Evolutionary conservation across 2,797 vertebrate genomes (phyloP).

Genomic region (Gorsachius magnificus): DNA sequence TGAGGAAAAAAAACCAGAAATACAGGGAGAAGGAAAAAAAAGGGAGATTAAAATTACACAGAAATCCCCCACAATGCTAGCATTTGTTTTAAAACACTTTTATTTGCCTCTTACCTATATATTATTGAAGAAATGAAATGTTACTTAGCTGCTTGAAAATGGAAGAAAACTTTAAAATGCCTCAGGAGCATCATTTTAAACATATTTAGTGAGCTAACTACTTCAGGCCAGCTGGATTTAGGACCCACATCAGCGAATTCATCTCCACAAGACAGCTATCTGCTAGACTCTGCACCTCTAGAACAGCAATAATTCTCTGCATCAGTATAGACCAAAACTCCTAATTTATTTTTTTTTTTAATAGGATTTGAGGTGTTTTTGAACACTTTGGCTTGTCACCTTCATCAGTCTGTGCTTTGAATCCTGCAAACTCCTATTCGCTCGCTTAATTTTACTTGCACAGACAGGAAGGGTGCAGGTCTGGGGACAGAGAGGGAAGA

Average conservation of each 20-base stretch:
- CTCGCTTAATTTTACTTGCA: neutral
- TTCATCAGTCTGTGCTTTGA: neutral
- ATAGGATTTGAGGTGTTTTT: neutral
- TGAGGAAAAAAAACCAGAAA: slow-evolving; percentile 62
- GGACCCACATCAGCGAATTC: neutral
- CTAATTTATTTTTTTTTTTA: neutral
- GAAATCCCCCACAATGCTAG: neutral
- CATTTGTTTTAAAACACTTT: neutral
- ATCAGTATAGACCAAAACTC: neutral
- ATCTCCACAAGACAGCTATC: neutral
- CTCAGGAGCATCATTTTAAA: neutral
- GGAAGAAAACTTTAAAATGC: neutral
- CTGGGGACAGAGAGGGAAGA: neutral
- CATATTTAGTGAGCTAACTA: neutral
- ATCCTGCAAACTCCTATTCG: neutral
- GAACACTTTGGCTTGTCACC: neutral
- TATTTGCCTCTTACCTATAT: neutral
- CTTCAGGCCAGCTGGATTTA: neutral
- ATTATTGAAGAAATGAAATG: neutral
- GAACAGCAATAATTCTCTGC: neutral
- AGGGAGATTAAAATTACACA: neutral
- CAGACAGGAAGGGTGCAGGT: neutral
- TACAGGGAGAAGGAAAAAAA: neutral
- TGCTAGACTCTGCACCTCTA: neutral
- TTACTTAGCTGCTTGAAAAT: neutral